These are phyloP conservation scores for Pangasianodon hypophthalmus DNA, from an alignment of 2,113 vertebrate species.

Conservation along the genomic window DNA sequence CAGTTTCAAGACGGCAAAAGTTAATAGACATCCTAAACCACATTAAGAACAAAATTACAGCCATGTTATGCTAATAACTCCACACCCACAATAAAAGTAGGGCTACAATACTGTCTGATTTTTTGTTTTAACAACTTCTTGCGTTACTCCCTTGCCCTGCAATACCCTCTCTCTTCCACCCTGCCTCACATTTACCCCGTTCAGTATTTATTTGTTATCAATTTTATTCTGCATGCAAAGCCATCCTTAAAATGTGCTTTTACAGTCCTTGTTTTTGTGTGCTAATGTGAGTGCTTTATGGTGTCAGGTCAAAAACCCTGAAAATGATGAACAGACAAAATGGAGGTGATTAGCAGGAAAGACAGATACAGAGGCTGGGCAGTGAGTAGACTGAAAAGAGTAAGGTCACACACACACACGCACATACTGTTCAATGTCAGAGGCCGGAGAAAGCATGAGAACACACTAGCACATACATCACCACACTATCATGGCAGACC, in stretches of 20 bases:
- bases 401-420: constrained; percentile 9
- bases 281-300: too few species aligned
- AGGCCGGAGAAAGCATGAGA: background rate
- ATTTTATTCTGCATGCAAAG: background rate
- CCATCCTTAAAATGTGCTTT: background rate
- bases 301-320: background rate
- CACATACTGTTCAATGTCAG: constrained; percentile 23
- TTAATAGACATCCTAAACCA: constrained; percentile 9
- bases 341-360: background rate
- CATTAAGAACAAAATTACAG: constrained; percentile 9
- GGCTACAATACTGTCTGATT: background rate
- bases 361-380: background rate
- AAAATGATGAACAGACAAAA: constrained; percentile 18
- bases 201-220: background rate
- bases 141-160: background rate
- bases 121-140: background rate
- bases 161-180: background rate
- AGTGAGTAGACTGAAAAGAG: constrained; percentile 1
- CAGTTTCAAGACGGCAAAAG: background rate
- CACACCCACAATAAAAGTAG: background rate
- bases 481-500: background rate
- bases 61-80: background rate
- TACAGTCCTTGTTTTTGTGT: background rate
- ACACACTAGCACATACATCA: background rate
- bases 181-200: background rate